These are phyloP conservation scores for Cololabis saira DNA, from an alignment of 2,113 vertebrate species.

Conservation along the genomic window DNA sequence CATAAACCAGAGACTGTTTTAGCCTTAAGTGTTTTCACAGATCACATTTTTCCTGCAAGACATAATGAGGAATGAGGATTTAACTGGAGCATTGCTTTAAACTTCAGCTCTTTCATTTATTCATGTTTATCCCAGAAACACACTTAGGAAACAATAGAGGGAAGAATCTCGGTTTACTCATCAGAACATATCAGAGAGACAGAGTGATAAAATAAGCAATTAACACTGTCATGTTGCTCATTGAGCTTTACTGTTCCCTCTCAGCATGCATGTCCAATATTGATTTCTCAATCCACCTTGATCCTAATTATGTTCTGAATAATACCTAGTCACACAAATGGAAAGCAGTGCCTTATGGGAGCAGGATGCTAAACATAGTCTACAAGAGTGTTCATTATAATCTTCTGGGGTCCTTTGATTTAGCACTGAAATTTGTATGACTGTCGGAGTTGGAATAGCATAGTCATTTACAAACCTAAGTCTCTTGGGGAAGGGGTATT, in stretches of 20 bases:
- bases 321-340: slow-evolving; percentile 61
- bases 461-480: slow-evolving; percentile 28
- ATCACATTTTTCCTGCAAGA: slow-evolving; percentile 13
- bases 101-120: slow-evolving; percentile 11
- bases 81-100: slow-evolving; percentile 16
- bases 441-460: slow-evolving; percentile 36
- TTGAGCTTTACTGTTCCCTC: slow-evolving; percentile 57
- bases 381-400: slow-evolving; percentile 54
- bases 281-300: slow-evolving; percentile 65
- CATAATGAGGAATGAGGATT: background rate
- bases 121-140: slow-evolving; percentile 1
- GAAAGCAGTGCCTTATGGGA: slow-evolving; percentile 45
- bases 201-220: slow-evolving; percentile 67
- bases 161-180: slow-evolving; percentile 23
- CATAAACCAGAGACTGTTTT: slow-evolving; percentile 17
- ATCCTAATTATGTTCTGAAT: slow-evolving; percentile 71
- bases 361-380: slow-evolving; percentile 48
- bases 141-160: slow-evolving; percentile 12
- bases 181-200: slow-evolving; percentile 25
- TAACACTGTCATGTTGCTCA: slow-evolving; percentile 60
- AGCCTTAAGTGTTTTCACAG: slow-evolving; percentile 18
- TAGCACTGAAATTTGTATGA: slow-evolving; percentile 40
- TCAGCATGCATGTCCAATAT: slow-evolving; percentile 29
- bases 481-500: background rate
- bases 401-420: slow-evolving; percentile 50